Conservation (phyloP, 2,113 vertebrate genomes). For the Anhinga rufa region DNA sequence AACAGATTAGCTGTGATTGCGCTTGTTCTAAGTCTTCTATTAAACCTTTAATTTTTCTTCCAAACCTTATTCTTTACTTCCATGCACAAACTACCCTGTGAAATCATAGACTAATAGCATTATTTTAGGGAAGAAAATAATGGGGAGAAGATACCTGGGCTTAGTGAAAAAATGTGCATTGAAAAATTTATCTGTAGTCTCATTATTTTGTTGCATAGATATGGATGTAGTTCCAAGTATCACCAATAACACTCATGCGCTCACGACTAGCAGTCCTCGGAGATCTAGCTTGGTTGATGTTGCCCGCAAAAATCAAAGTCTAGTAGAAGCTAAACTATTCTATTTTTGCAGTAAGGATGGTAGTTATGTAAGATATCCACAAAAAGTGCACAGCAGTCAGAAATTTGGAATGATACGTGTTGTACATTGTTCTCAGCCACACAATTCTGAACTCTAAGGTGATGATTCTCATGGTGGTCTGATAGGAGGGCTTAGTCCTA, state of each 20-base stretch:
- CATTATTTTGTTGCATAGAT: not conserved
- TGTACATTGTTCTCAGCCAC: not conserved
- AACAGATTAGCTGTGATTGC: not conserved
- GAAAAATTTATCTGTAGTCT: not conserved
- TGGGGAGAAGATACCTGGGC: not conserved
- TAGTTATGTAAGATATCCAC: not conserved
- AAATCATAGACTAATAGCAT: not conserved
- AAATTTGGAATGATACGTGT: fast-evolving
- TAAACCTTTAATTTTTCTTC: not conserved
- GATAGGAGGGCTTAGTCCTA: not conserved
- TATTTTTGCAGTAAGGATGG: not conserved
- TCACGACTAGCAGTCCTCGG: not conserved
- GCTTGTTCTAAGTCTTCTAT: not conserved
- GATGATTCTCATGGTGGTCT: not conserved
- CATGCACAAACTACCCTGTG: not conserved
- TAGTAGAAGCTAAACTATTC: not conserved
- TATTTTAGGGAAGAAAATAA: not conserved
- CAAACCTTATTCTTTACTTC: not conserved
- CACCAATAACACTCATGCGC: fast-evolving
- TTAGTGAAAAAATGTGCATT: not conserved
- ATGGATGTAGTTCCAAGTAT: not conserved
- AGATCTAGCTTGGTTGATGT: not conserved
- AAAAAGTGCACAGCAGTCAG: not conserved
- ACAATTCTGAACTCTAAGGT: not conserved
- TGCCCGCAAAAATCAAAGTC: not conserved